These are phyloP conservation scores for Operophtera brumata DNA, from an alignment of 2,888 invertebrate species.

Conservation along the genomic window DNA sequence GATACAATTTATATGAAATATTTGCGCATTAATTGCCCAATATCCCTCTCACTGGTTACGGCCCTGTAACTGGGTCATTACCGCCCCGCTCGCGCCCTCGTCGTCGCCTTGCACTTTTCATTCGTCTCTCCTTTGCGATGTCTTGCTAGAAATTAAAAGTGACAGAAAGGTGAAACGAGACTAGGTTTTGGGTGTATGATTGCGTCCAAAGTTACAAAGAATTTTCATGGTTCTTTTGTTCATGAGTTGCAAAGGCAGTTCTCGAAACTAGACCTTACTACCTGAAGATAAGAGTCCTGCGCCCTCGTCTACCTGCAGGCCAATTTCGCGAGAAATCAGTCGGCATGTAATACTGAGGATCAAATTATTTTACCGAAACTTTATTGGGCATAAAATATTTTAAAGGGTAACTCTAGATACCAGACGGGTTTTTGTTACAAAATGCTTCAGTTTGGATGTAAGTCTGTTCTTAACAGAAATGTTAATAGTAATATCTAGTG, in stretches of 20 bases:
- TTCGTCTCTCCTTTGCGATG: conserved; percentile 19
- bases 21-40: too few relatives aligned
- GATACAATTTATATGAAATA: too few relatives aligned
- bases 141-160: conserved; percentile 8
- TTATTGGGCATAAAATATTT: conserved; percentile 36
- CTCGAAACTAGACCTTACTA: too few relatives aligned
- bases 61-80: conserved; percentile 13
- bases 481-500: not conserved
- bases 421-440: conserved; percentile 23
- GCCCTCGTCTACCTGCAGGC: conserved; percentile 19
- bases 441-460: conserved; percentile 7
- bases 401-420: conserved; percentile 28
- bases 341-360: conserved; percentile 30
- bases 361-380: conserved; percentile 33
- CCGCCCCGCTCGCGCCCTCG: conserved; percentile 21
- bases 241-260: too few relatives aligned
- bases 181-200: not conserved
- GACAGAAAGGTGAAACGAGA: not conserved
- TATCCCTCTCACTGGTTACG: not conserved
- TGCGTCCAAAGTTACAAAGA: too few relatives aligned
- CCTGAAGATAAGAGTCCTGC: too few relatives aligned
- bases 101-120: conserved; percentile 32
- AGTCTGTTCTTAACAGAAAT: not conserved
- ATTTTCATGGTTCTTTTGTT: too few relatives aligned
- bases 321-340: conserved; percentile 31